Evolutionary conservation across 1,140 invertebrate genomes (phyloP), one percentile per base, ranked within the genome.

Genomic region (Drosophila teissieri): DNA sequence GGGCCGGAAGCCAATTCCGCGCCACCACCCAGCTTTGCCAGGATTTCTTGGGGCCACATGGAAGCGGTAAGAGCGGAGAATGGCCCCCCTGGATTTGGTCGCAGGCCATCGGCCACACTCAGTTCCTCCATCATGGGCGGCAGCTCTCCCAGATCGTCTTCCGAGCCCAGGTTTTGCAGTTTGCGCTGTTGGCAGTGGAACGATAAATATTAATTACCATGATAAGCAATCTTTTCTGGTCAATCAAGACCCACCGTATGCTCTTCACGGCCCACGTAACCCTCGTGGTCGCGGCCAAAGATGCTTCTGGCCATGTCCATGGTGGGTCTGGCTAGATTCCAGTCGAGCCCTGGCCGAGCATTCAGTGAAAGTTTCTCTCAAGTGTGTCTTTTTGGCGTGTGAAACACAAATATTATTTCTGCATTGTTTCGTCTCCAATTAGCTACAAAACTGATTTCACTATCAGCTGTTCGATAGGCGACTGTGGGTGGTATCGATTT

Each of bases 11-110:
- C 79, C 36, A 84, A 52, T 22, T 93, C 92, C 0, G 83, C 95
- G 63, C 96, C 96, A 81, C 96, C 95, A 73, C 94, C 95, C 31
- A 97, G 92, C 93, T 97, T 97, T 2, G 95, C 95, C 78, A 98
- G 94, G 39, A 99, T 96, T 92, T 99, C 97, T 92, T 98, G 97
- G 17, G 98, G 98, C 95, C 98, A 98, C 98, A 99, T 99, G 48
- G 97, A 98, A 14, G 98, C 95, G 22, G 97, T 99, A 0, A 99
- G 93, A 5, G 97, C 98, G 31, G 97, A 98, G 92, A 97, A 97
- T 8, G 96, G 95, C 22, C 96, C 96, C 4, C 96, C 96, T 24
- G 96, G 96, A 58, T 94, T 94, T 15, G 96, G 96, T 40, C 95
- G 94, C 39, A 96, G 80, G 56, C 94, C 94, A 90, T 96, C 95